These are phyloP conservation scores for western clawed frog (Xenopus tropicalis) DNA, from an alignment of 2,113 vertebrate genomes.

Conservation along the genomic window DNA sequence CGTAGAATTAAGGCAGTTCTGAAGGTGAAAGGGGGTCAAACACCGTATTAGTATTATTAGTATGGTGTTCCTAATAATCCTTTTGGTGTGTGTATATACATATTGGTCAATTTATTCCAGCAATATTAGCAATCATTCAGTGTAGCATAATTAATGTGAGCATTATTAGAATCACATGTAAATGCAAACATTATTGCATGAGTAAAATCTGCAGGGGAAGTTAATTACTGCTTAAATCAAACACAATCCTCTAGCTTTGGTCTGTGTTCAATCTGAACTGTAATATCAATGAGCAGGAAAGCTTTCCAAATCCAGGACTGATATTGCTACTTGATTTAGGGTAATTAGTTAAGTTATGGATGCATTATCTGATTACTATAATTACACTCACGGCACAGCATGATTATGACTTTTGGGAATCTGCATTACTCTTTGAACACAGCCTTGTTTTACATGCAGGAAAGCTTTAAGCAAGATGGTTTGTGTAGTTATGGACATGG, in stretches of 20 bases:
- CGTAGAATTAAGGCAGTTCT: no score
- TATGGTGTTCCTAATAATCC: no score
- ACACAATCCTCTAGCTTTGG: not conserved
- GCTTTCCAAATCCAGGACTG: slow-evolving; percentile 24
- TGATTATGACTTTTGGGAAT: slow-evolving; percentile 42
- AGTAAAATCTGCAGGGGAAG: not conserved
- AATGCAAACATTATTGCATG: not conserved
- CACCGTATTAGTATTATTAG: no score
- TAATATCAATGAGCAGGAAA: slow-evolving; percentile 4
- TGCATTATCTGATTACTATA: slow-evolving; percentile 44
- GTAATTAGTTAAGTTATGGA: slow-evolving; percentile 42
- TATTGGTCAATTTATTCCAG: not conserved
- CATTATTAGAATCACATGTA: not conserved
- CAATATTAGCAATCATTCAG: not conserved
- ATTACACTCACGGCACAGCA: slow-evolving; percentile 37
- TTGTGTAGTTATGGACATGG: not conserved
- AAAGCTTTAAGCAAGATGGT: slow-evolving; percentile 19
- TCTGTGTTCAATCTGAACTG: slow-evolving; percentile 10
- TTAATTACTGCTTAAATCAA: slow-evolving; percentile 3
- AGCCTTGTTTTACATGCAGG: slow-evolving; percentile 21
- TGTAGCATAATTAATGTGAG: not conserved
- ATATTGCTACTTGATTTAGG: slow-evolving; percentile 43
- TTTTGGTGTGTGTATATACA: no score
- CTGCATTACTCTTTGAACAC: slow-evolving; percentile 27
- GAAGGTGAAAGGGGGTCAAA: no score